Evolutionary conservation across 2,113 vertebrate genomes (phyloP), one percentile per base, ranked within the genome.

Genomic region (Pantherophis guttatus): DNA sequence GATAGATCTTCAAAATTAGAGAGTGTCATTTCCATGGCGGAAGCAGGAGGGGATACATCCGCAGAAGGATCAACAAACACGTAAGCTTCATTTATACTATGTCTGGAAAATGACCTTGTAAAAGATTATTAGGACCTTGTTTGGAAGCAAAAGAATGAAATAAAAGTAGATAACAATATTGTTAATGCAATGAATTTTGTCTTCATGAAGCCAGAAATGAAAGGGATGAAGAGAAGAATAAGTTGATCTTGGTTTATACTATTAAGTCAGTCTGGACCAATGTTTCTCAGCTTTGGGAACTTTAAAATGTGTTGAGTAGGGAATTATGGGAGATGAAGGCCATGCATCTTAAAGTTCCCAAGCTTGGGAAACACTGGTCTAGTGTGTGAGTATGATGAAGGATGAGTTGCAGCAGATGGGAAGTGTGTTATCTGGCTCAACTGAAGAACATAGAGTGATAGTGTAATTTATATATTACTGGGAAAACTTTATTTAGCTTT

Each of bases 31-130:
- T 95, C 98, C 90, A 97, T 98, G 97, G 98, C 98, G 89, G 97
- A 97, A 87, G 95, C 96, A 52, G 96, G 97, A 89, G 94, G 89
- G n/a, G 96, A 94, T 89, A 97, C 98, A 8, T 98, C 98, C 90
- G 96, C 96, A 8, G 97, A 98, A 1, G 98, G 98, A 81, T 97
- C 98, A 2, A 97, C 98, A 97, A 97, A 98, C 96, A 99, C 99
- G 99, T 99, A 98, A 97, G 91, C 23, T 3, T 1, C 0, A 5
- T 89, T 95, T 90, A 6, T n/a, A 87, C 9, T 52, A 33, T 59
- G 58, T 58, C 89, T 24, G 5, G 90, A 89, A 5, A 87, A 19
- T 21, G 52, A 89, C 17, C 17, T 53, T 65, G 33, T 39, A 44
- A 89, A 55, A 89, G 21, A 24, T 50, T 48, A 48, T 23, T 91